Evolutionary conservation across 2,888 invertebrate species (phyloP).

Genomic region (Amphiduros pacificus): DNA sequence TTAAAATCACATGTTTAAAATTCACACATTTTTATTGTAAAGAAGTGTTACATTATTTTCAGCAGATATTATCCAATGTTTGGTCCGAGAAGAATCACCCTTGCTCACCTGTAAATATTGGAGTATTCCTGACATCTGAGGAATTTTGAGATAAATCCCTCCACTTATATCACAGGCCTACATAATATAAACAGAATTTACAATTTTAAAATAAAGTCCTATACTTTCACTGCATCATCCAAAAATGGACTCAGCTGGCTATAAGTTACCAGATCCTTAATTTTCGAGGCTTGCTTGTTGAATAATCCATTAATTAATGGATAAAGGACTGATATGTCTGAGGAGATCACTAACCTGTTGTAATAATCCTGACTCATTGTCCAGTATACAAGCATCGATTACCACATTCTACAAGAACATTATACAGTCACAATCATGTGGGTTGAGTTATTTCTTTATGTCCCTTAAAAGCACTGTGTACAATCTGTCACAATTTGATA

Average conservation of each 20-base stretch:
- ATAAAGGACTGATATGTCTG: background rate
- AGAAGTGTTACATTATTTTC: background rate
- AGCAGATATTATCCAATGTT: too few species aligned
- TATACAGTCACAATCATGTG: too few species aligned
- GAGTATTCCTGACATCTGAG: constrained; percentile 81
- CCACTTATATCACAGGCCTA: constrained; percentile 92
- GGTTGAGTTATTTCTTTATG: background rate
- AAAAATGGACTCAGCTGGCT: too few species aligned
- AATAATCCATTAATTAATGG: too few species aligned
- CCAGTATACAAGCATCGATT: constrained; percentile 89
- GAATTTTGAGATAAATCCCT: constrained; percentile 86
- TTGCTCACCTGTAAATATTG: constrained; percentile 85
- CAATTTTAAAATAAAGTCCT: background rate
- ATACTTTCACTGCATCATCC: too few species aligned
- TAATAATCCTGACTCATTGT: constrained; percentile 80
- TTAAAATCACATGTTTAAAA: too few species aligned
- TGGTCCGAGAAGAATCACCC: too few species aligned
- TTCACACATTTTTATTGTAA: background rate
- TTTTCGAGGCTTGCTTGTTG: background rate
- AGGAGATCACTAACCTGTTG: constrained; percentile 67
- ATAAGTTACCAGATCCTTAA: background rate
- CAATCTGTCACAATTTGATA: background rate
- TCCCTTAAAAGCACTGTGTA: too few species aligned
- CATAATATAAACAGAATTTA: background rate
- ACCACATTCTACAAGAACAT: constrained; percentile 72